A percentile compares a stretch with the other conserved stretches of the same genome.
These are phyloP conservation scores for Coendou prehensilis DNA, from an alignment of 2,797 vertebrate species.

Conservation along the genomic window DNA sequence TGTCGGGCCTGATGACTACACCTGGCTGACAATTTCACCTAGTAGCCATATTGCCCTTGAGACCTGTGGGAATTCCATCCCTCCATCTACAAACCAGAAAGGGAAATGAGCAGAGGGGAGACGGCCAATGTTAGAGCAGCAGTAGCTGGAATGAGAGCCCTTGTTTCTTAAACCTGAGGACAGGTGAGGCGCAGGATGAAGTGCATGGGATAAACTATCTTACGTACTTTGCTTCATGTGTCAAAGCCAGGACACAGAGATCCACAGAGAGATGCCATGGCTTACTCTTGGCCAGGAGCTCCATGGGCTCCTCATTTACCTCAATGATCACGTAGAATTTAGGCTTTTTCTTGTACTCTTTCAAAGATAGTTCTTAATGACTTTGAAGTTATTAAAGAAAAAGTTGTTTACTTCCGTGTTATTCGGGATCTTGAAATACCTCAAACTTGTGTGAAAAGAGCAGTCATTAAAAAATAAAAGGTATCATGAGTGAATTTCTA, in stretches of 20 bases:
- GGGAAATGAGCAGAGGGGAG: neutral
- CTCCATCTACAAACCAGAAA: neutral
- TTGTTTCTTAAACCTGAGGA: neutral
- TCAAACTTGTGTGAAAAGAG: constrained; percentile 35
- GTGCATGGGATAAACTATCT: neutral
- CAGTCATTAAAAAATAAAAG: constrained; percentile 51
- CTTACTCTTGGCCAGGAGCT: neutral
- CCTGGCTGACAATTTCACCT: neutral
- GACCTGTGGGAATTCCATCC: neutral
- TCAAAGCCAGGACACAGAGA: neutral
- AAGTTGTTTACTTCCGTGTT: constrained; percentile 48
- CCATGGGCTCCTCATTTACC: neutral
- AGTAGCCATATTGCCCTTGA: neutral
- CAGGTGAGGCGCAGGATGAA: neutral
- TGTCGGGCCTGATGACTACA: neutral
- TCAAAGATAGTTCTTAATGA: constrained; percentile 59
- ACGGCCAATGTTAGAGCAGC: neutral
- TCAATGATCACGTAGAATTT: neutral
- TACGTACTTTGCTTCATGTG: neutral
- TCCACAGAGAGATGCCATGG: neutral
- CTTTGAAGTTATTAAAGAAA: constrained; percentile 64
- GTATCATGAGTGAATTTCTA: constrained; percentile 42
- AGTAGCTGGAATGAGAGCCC: neutral
- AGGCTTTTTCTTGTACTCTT: constrained; percentile 2
- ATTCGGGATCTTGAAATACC: constrained; percentile 32